Evolutionary conservation across 2,797 vertebrate species (phyloP), one percentile per base, ranked within the genome.

Genomic region (Varecia variegata): DNA sequence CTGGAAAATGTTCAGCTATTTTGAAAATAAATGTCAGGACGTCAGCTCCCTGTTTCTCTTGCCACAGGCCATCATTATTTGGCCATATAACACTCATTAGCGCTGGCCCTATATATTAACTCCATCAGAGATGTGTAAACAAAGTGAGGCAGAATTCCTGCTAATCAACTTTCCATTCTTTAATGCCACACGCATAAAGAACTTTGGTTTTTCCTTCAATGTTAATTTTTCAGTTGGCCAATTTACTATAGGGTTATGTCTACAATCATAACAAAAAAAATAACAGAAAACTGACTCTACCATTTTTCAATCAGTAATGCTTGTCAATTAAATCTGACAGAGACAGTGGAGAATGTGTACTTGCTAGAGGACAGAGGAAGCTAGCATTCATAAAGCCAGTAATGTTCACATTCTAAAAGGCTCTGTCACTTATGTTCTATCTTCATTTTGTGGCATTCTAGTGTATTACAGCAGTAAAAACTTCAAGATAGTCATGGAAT

Each of bases 21-120:
- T 96, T 94, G 93, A 96, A 97, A 96, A 97, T 96, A 97, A 97
- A 98, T 98, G 98, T 95, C 98, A 97, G 95, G 93, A 97, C 6
- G 32, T 97, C 97, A 96, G 58, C 81, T 91, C 62, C 71, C 43
- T 30, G 12, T 92, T 94, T 92, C 87, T 96, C 71, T 92, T 94
- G 94, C 97, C 21, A 0, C 17, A 0, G 96, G 98, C 96, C 84
- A 92, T 79, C 62, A 45, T 92, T 95, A 83, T 81, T 97, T 96
- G 92, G 92, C 70, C 60, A 81, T 68, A 45, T 92, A 88, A 68
- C 86, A 79, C 81, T 80, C 80, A 76, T 97, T 90, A 80, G 77
- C 60, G 6, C 47, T 92, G 90, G 87, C 92, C 93, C 68, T 96
- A 67, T 88, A 62, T 76, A 70, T 94, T 97, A 96, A 98, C 95